phyloP scores from a whole-genome alignment of 2,797 vertebrate species.

The Hippopotamyrus pictus region DNA sequence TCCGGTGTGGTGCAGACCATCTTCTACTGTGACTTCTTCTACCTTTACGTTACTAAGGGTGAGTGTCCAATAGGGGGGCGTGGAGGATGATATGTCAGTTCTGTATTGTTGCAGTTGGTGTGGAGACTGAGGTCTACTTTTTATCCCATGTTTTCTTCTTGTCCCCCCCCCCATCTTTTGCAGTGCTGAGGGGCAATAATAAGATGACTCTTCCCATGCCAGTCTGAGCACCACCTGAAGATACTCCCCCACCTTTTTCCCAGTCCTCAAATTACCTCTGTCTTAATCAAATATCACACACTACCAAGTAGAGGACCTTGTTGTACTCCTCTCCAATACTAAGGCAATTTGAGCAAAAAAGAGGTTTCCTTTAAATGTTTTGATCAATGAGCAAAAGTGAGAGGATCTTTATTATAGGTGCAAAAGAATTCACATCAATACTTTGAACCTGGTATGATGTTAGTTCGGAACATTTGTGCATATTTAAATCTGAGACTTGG shows the following conservation, averaged over 20 bases:
- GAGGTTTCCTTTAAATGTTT: background rate
- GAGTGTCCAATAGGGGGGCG: constrained; percentile 26
- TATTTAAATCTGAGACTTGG: background rate
- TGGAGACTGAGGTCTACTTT: background rate
- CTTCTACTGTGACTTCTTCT: constrained; percentile 98
- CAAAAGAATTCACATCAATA: background rate
- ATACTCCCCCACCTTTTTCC: background rate
- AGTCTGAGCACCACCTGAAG: background rate
- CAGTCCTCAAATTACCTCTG: background rate
- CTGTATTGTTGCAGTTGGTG: too few species aligned
- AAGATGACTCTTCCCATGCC: constrained; percentile 18
- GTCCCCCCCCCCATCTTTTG: background rate
- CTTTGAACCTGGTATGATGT: background rate
- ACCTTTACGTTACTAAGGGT: constrained; percentile 90
- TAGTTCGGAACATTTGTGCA: background rate
- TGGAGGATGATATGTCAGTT: background rate
- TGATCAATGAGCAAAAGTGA: background rate
- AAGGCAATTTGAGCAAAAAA: background rate
- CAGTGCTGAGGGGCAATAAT: constrained; percentile 3
- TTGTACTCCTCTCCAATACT: background rate
- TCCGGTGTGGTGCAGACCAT: constrained; percentile 93
- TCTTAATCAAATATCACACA: background rate
- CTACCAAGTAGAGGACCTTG: background rate
- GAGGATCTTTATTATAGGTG: background rate
- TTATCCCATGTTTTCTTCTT: background rate